These are phyloP conservation scores for Mormyrops attenuatus DNA, from an alignment of 2,797 vertebrate genomes.

Conservation along the genomic window DNA sequence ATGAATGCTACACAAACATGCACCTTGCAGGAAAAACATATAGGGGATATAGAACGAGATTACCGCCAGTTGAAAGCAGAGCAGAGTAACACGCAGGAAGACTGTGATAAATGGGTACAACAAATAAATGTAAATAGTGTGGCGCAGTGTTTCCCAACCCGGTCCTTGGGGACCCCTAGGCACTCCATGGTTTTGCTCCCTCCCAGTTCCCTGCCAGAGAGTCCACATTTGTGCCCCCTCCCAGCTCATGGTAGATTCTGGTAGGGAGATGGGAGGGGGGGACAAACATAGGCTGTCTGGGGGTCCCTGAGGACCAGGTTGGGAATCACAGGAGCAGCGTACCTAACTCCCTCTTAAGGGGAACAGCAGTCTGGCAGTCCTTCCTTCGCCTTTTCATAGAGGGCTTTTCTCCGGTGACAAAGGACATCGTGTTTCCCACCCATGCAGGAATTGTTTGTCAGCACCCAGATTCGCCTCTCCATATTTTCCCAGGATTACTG, in stretches of 20 bases:
- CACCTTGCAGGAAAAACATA: neutral
- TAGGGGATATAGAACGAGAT: neutral
- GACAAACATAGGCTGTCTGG: neutral
- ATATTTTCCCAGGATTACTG: constrained; percentile 24
- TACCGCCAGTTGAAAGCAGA: neutral
- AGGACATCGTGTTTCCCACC: constrained; percentile 18
- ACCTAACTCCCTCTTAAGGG: neutral
- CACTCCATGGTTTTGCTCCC: neutral
- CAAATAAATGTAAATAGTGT: neutral
- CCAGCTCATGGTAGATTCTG: neutral
- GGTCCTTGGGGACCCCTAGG: neutral
- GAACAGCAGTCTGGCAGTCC: neutral
- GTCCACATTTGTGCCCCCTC: neutral
- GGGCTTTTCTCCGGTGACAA: constrained; percentile 26
- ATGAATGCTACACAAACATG: neutral
- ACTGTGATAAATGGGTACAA: neutral
- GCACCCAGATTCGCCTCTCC: constrained; percentile 27
- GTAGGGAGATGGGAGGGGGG: neutral
- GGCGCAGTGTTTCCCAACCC: neutral
- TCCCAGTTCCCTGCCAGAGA: too few relatives aligned
- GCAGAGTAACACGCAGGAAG: neutral
- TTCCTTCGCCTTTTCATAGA: neutral
- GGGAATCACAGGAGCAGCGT: neutral
- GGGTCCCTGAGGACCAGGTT: neutral
- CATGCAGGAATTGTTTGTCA: constrained; percentile 26